Evolutionary conservation across 1,140 invertebrate genomes (phyloP), one percentile per base, ranked within the genome.

Genomic region (Trichomalopsis sarcophagae): DNA sequence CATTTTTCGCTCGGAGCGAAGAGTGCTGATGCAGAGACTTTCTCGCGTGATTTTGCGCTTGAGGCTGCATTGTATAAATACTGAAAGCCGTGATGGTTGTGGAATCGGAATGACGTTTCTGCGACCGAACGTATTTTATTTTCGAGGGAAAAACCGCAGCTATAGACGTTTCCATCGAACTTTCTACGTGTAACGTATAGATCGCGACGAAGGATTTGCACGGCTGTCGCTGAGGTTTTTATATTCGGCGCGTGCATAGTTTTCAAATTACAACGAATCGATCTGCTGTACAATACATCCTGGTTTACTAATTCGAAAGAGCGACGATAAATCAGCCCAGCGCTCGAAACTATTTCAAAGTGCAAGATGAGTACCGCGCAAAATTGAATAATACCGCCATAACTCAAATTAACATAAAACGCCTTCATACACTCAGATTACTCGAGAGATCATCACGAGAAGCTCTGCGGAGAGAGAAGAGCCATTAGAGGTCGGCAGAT

Each of bases 11-110:
- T 50, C 50, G 23, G 33, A 13, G 76, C 47, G 76, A 27, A 27
- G 50, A 33, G 75, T 9, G 75, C 44, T 5, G 21, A 40, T 14
- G 27, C 21, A 13, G 55, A 21, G 27, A 14, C 44, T 81, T 81
- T 81, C 44, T 81, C 44, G 68, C 36, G n/a, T 13, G 33, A 81
- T 81, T 81, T 66, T 78, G 23, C 23, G 69, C 69, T 27, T 27
- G n/a, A 27, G 30, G 36, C 36, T 40, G 27, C 21, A n/a, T 27
- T 75, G 33, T 75, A 75, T 75, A 75, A 75, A 75, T 75, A 75
- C 73, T 44, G 69, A 7, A 7, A 62, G 55, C 2, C 33, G 33
- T 33, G 73, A 44, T 9, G 33, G 73, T 40, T n/a, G 10, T 7
- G 33, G 73, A 75, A 36, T 40, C 36, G 73, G 36, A 71, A 71